Conservation (phyloP, 2,888 invertebrate species). For the Drosophila ustulata region DNA sequence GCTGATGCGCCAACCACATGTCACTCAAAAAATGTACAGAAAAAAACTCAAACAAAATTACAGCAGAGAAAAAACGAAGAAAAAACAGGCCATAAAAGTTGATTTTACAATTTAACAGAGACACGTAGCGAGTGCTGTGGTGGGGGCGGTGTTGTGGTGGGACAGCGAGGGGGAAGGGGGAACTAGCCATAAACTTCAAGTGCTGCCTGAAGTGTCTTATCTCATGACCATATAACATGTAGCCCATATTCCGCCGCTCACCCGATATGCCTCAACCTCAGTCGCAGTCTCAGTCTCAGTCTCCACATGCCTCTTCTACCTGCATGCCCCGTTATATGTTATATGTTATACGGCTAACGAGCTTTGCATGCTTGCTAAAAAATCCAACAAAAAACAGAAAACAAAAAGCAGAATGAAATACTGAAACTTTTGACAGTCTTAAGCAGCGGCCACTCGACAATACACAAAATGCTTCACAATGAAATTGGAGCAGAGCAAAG, state of each 20-base stretch:
- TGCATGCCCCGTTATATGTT: conserved; percentile 53
- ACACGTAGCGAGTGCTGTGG: conserved; percentile 45
- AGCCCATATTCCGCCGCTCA: conserved; percentile 32
- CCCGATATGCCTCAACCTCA: not conserved
- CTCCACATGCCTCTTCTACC: conserved; percentile 6
- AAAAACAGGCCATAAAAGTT: conserved; percentile 34
- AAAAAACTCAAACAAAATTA: not conserved
- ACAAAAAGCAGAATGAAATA: conserved; percentile 7
- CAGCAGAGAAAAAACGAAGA: conserved; percentile 3
- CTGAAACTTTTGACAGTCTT: conserved; percentile 36
- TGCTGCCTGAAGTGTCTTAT: conserved; percentile 69
- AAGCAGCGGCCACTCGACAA: conserved; percentile 35
- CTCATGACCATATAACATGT: conserved; percentile 64
- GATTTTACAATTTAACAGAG: conserved; percentile 50
- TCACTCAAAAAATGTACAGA: conserved; percentile 21
- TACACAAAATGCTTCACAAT: conserved; percentile 41
- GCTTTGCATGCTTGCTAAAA: conserved; percentile 44
- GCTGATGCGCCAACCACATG: conserved; percentile 30
- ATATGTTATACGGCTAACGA: conserved; percentile 48
- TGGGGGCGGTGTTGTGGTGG: not conserved
- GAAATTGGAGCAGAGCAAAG: conserved; percentile 54
- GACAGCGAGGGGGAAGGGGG: not conserved
- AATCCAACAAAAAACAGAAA: conserved; percentile 9
- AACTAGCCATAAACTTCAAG: conserved; percentile 61
- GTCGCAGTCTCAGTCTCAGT: not conserved